phyloP scores from a whole-genome alignment of 2,888 invertebrate species.

The Andrena bucephala region DNA sequence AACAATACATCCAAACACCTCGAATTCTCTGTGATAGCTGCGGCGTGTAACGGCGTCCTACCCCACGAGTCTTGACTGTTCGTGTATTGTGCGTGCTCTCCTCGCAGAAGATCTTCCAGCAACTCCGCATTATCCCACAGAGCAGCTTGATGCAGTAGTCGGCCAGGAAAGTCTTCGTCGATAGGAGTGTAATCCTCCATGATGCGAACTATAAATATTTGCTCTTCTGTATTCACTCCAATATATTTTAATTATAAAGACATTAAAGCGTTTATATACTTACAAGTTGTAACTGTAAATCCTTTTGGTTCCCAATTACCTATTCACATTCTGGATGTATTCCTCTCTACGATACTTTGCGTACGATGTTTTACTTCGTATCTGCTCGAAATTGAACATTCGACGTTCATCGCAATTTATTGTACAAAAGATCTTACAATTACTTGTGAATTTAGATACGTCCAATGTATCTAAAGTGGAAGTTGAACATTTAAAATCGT shows the following conservation, averaged over 20 bases:
- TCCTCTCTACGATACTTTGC: slow-evolving; percentile 35
- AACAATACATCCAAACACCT: slow-evolving; percentile 91
- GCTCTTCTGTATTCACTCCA: neutral
- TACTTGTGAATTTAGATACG: slow-evolving; percentile 15
- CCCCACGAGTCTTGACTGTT: slow-evolving; percentile 91
- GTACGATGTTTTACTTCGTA: slow-evolving; percentile 25
- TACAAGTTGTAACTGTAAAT: slow-evolving; percentile 33
- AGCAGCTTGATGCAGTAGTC: slow-evolving; percentile 93
- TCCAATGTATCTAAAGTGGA: slow-evolving; percentile 45
- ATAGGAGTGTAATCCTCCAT: slow-evolving; percentile 92
- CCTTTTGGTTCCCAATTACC: slow-evolving; percentile 18
- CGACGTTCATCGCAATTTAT: slow-evolving; percentile 15
- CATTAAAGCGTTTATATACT: slow-evolving; percentile 24
- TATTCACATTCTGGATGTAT: slow-evolving; percentile 7
- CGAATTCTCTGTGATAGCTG: slow-evolving; percentile 92
- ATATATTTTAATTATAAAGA: neutral
- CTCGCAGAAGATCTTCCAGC: slow-evolving; percentile 91
- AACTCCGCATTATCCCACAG: slow-evolving; percentile 95
- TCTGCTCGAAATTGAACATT: slow-evolving; percentile 21
- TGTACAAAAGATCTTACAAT: slow-evolving; percentile 7
- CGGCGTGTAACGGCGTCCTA: slow-evolving; percentile 92
- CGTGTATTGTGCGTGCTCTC: slow-evolving; percentile 88
- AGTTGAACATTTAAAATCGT: slow-evolving; percentile 30
- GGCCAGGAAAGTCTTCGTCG: slow-evolving; percentile 92
- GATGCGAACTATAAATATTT: slow-evolving; percentile 45